A percentile compares a stretch with the other conserved stretches of the same genome.
Conservation (phyloP, 2,888 invertebrate species). For the Ceratothoa steindachneri region DNA sequence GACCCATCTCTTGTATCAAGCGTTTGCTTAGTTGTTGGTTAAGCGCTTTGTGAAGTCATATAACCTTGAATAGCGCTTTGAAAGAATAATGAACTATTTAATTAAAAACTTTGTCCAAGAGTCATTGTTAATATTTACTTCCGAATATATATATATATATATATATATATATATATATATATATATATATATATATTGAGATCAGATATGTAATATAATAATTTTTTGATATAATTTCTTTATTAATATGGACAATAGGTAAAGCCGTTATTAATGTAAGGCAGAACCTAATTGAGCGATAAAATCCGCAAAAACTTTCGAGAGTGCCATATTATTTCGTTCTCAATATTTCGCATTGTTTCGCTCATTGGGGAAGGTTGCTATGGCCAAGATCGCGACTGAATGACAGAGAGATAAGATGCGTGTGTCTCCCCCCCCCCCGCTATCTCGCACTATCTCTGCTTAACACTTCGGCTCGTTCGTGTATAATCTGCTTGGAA, state of each 20-base stretch:
- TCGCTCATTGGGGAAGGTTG: background rate
- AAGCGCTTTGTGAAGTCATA: too few relatives aligned
- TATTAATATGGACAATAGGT: background rate
- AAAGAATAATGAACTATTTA: too few relatives aligned
- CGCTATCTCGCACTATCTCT: background rate
- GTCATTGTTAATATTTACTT: too few relatives aligned
- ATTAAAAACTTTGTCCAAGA: too few relatives aligned
- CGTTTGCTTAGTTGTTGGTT: too few relatives aligned
- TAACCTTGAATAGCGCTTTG: too few relatives aligned
- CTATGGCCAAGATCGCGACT: background rate
- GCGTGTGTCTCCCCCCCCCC: background rate
- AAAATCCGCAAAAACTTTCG: background rate
- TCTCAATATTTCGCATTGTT: background rate
- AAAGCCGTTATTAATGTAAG: background rate
- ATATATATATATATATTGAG: background rate
- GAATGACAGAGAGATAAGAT: background rate
- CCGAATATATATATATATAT: conserved; percentile 17
- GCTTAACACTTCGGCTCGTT: too few relatives aligned
- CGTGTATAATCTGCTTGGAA: too few relatives aligned
- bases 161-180: conserved; percentile 20
- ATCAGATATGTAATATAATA: background rate
- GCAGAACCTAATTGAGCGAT: background rate
- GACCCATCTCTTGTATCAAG: too few relatives aligned
- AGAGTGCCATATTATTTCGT: background rate
- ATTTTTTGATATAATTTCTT: background rate